These are phyloP conservation scores for Halichoerus grypus DNA, from an alignment of 2,113 vertebrate genomes.

Conservation along the genomic window DNA sequence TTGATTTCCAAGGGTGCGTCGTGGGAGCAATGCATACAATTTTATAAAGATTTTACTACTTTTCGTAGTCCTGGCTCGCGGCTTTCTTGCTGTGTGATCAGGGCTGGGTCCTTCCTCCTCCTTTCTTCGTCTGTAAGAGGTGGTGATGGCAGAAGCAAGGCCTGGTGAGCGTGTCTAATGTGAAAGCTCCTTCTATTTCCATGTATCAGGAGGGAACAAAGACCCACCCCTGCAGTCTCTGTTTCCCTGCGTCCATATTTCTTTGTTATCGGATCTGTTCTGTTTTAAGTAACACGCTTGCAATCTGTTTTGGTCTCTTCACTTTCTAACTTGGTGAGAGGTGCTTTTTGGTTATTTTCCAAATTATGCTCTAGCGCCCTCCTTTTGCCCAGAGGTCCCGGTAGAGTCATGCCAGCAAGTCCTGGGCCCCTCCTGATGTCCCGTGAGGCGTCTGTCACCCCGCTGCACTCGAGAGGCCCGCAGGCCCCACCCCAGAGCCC, in stretches of 20 bases:
- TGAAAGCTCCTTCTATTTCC: background rate
- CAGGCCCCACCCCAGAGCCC: constrained; percentile 49
- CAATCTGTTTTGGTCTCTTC: background rate
- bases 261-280: background rate
- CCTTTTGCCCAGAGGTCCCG: constrained; percentile 49
- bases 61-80: background rate
- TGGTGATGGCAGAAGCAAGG: background rate
- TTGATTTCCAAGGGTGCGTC: background rate
- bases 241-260: background rate
- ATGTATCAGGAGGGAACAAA: background rate
- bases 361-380: background rate
- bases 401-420: constrained; percentile 45
- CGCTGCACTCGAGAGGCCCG: background rate
- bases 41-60: background rate
- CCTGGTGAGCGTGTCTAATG: background rate
- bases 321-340: constrained; percentile 4
- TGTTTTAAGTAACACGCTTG: background rate
- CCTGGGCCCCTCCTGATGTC: constrained; percentile 41
- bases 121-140: background rate
- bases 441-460: background rate
- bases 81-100: background rate
- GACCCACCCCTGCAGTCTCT: fast-evolving
- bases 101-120: background rate
- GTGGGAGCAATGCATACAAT: background rate
- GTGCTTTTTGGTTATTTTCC: background rate